These are phyloP conservation scores for Natator depressus DNA, from an alignment of 2,113 vertebrate species.

Conservation along the genomic window DNA sequence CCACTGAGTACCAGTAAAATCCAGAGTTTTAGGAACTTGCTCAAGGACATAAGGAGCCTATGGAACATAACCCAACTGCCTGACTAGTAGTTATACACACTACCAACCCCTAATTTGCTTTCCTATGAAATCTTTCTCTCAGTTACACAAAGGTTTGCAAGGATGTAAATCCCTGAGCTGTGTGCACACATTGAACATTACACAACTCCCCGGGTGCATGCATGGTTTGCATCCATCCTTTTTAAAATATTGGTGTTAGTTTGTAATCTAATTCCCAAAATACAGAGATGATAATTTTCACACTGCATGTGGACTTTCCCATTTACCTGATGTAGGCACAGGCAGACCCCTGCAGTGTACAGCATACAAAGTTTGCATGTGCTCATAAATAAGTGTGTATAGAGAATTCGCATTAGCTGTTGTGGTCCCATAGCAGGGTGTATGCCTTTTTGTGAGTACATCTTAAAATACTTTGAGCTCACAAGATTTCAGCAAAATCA, in stretches of 20 bases:
- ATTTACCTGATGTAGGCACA: not conserved
- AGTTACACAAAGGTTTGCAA: not conserved
- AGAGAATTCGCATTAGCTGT: not conserved
- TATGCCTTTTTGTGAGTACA: not conserved
- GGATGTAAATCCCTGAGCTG: not conserved
- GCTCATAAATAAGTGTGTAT: not conserved
- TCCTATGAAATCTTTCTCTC: not conserved
- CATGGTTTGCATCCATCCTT: not conserved
- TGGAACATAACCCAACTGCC: not conserved
- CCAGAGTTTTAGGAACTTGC: rapidly evolving
- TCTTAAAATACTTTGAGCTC: not conserved
- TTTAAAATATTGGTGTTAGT: not conserved
- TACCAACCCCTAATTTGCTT: not conserved
- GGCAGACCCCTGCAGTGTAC: not conserved
- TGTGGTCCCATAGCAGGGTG: not conserved
- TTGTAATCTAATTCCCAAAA: not conserved
- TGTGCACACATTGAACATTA: not conserved
- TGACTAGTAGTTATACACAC: not conserved
- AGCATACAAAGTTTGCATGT: not conserved
- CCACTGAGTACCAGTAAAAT: not conserved
- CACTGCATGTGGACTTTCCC: not conserved
- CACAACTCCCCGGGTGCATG: not conserved
- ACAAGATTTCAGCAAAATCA: not conserved
- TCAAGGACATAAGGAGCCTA: not conserved
- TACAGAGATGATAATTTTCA: not conserved